These are phyloP conservation scores for Oryzaephilus surinamensis DNA, from an alignment of 1,140 invertebrate species.

Conservation along the genomic window DNA sequence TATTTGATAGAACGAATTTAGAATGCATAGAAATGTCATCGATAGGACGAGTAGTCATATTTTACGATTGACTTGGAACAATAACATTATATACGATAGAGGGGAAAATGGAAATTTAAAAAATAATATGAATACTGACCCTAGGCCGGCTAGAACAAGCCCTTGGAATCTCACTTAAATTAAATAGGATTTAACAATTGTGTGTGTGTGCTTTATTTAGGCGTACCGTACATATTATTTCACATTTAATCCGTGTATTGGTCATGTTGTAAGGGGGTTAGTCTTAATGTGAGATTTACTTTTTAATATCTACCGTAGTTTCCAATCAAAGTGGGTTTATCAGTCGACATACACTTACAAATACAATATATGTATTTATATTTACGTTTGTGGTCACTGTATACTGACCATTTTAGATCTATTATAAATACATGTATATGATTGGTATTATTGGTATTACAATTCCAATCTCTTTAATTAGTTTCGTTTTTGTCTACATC, in stretches of 20 bases:
- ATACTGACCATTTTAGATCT: too few species aligned
- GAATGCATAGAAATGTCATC: slow-evolving; percentile 32
- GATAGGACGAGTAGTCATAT: slow-evolving; percentile 25
- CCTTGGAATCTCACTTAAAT: slow-evolving; percentile 27
- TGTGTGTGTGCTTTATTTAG: too few species aligned
- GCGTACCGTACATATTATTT: too few species aligned
- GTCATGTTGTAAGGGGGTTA: too few species aligned
- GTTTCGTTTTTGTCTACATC: too few species aligned
- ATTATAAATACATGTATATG: too few species aligned
- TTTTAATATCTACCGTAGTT: slow-evolving; percentile 33
- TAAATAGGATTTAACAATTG: slow-evolving; percentile 26
- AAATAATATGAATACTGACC: slow-evolving; percentile 14
- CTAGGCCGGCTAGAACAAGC: slow-evolving; percentile 13
- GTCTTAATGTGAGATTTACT: slow-evolving; percentile 32
- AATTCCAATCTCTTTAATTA: too few species aligned
- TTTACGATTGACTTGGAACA: slow-evolving; percentile 31
- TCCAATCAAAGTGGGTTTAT: slow-evolving; percentile 33
- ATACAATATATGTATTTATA: too few species aligned
- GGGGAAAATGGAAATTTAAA: slow-evolving; percentile 7
- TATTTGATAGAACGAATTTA: slow-evolving; percentile 9
- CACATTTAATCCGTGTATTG: slow-evolving; percentile 32
- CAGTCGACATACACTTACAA: too few species aligned
- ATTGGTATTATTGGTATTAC: too few species aligned
- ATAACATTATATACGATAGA: slow-evolving; percentile 11
- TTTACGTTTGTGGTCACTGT: too few species aligned